Evolutionary conservation across 2,888 invertebrate genomes (phyloP).

Genomic region (Tyria jacobaeae): DNA sequence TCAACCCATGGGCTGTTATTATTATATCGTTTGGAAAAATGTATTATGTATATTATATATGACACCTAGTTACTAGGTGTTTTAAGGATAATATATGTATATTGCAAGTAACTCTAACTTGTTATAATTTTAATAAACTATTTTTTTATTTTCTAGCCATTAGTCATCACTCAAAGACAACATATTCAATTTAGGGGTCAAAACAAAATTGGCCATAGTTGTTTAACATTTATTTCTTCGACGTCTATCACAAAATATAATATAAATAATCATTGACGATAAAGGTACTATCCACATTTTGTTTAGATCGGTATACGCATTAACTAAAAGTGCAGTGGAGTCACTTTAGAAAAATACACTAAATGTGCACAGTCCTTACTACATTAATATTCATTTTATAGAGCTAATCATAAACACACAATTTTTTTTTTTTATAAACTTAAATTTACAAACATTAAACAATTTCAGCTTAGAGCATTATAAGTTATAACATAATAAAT

Average conservation of each 20-base stretch:
- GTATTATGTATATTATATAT: background rate
- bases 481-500: background rate
- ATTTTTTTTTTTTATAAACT: background rate
- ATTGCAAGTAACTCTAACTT: background rate
- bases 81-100: no score
- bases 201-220: constrained; percentile 41
- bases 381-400: constrained; percentile 9
- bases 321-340: no score
- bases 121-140: no score
- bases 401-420: constrained; percentile 23
- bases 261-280: constrained; percentile 38
- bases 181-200: constrained; percentile 20
- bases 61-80: no score
- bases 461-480: background rate
- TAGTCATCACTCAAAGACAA: no score
- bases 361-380: constrained; percentile 12
- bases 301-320: background rate
- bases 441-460: background rate
- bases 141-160: no score
- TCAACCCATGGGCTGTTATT: no score
- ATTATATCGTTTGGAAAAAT: no score
- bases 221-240: constrained; percentile 36
- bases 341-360: background rate
- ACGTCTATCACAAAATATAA: constrained; percentile 48
- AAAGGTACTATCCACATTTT: constrained; percentile 3